phyloP scores from a whole-genome alignment of 2,797 vertebrate species.

The Setipinna tenuifilis region DNA sequence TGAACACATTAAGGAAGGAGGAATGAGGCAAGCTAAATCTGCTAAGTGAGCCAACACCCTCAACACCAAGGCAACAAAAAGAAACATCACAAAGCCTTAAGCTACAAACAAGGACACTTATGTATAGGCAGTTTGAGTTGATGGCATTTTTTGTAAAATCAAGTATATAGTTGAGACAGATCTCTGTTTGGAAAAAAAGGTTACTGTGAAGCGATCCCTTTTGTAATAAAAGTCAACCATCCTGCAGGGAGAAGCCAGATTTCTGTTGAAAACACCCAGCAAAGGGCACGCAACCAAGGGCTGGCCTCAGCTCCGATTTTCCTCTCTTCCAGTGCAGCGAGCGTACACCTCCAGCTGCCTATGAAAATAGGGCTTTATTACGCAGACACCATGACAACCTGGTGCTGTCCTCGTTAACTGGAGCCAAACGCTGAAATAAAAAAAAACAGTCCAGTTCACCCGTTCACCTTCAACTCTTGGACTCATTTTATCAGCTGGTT shows the following conservation, averaged over 20 bases:
- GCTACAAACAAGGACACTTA: not conserved
- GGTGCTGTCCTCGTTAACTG: not conserved
- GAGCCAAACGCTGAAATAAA: not conserved
- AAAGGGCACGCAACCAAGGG: not conserved
- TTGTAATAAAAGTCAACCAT: constrained; percentile 29
- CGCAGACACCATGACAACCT: constrained; percentile 15
- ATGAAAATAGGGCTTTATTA: constrained; percentile 12
- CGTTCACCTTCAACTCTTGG: not conserved
- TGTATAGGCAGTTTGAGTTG: not conserved
- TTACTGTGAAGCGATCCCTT: constrained; percentile 4
- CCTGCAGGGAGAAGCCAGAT: constrained; percentile 11
- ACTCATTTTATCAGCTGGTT: not conserved
- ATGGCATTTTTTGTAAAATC: not conserved
- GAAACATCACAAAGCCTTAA: not conserved
- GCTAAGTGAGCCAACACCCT: not conserved
- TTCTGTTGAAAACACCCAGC: constrained; percentile 30
- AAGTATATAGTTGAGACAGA: not conserved
- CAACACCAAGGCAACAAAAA: not conserved
- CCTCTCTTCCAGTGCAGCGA: not conserved
- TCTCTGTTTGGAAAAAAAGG: not conserved
- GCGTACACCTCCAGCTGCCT: constrained; percentile 14
- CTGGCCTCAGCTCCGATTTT: constrained; percentile 1
- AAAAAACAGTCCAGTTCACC: not conserved
- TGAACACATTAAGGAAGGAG: not conserved
- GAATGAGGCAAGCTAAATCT: not conserved